Conservation (phyloP, 2,797 vertebrate genomes). For the Schizopygopsis malacanthus region DNA sequence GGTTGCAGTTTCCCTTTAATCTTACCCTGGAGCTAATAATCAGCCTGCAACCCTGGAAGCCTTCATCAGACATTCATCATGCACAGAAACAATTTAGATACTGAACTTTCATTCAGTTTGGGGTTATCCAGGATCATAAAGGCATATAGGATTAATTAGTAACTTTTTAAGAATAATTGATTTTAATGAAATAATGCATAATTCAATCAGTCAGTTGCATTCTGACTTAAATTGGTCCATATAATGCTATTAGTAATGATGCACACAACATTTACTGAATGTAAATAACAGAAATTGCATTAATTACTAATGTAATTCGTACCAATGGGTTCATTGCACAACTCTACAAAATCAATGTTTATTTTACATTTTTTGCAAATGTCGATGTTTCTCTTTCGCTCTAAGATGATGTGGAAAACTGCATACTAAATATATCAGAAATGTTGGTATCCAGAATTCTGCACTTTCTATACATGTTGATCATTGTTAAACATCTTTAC, state of each 20-base stretch:
- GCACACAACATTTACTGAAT: conserved; percentile 27
- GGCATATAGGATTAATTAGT: conserved; percentile 87
- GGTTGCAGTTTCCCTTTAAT: conserved; percentile 90
- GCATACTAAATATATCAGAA: not conserved
- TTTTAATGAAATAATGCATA: conserved; percentile 85
- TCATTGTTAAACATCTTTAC: conserved; percentile 43
- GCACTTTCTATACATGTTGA: conserved; percentile 8
- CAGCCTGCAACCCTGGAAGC: conserved; percentile 80
- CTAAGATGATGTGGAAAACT: not conserved
- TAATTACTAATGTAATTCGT: conserved; percentile 37
- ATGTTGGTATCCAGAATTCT: not conserved
- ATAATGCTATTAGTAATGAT: conserved; percentile 55
- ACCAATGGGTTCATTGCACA: not conserved
- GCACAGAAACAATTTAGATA: conserved; percentile 84
- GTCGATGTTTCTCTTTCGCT: not conserved
- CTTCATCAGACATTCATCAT: conserved; percentile 85
- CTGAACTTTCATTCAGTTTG: conserved; percentile 80
- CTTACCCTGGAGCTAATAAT: conserved; percentile 91
- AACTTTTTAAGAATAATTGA: conserved; percentile 87
- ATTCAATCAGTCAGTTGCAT: conserved; percentile 76
- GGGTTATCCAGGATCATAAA: conserved; percentile 80
- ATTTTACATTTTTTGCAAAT: too few relatives aligned
- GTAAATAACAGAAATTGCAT: conserved; percentile 23
- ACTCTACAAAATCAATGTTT: conserved; percentile 2
- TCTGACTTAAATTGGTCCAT: conserved; percentile 61